Base-by-base conservation (phyloP, 1,140 invertebrate species). In the Aricia agestis region DNA sequence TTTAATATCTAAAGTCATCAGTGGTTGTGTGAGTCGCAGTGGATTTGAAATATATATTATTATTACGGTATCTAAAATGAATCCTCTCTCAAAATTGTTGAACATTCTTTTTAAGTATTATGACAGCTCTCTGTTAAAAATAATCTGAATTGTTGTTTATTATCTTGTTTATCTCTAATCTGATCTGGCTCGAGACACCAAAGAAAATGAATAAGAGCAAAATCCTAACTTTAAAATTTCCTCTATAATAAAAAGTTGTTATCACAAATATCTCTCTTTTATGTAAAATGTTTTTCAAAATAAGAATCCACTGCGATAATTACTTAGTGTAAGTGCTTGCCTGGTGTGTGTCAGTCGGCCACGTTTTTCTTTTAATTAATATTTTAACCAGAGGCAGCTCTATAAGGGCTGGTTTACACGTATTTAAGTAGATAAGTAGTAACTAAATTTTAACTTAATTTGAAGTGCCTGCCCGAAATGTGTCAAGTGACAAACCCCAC, bases 1-100 rank as follows among this genome's bases (percentile, higher is more conserved):
- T 25, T 63, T 58, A n/a, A 67, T 63, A 42, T 73, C 65, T 63
- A 25, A 19, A 63, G 18, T 63, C 19, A 17, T 25, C 7, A 59
- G 58, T 59, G 19, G 6, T 18, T 63, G 18, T 25, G 10, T 63
- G 17, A 18, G 11, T 25, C 17, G 59, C 59, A 63, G 59, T 63
- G 59, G 59, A 19, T 19, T 63, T 63, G 7, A 19, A 18, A 19
- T 19, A 19, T 9, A 7, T 52, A 52, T 13, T 52, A 13, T 52
- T 52, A 13, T 13, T 4, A 11, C 1, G 6, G n/a, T n/a, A n/a
- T n/a, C n/a, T 42, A 42, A 1, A 42, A 42, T 42, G 41, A 42
- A n/a, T n/a, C n/a, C n/a, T n/a, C n/a, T n/a, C n/a, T n/a, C 11
- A 52, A 13, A 52, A 13, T 52, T 52, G 1, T 15, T 52, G n/a